Percentiles rank a stretch among this genome's conserved stretches.
Conservation (phyloP, 2,797 vertebrate genomes). For the Apogon talboti region DNA sequence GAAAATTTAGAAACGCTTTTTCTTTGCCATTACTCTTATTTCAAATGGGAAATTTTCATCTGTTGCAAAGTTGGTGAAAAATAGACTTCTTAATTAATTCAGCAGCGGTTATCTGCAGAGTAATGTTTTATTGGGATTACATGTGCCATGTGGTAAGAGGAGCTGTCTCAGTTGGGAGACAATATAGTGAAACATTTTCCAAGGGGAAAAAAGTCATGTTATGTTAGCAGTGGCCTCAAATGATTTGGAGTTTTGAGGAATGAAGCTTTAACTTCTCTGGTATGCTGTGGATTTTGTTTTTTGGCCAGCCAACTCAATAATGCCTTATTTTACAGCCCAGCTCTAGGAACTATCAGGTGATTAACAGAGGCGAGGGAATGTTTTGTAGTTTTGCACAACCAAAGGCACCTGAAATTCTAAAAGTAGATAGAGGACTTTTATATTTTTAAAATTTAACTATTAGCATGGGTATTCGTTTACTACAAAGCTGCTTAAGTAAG, state of each 20-base stretch:
- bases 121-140: slow-evolving; percentile 31
- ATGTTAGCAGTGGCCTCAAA: slow-evolving; percentile 14
- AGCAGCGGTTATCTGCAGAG: slow-evolving; percentile 32
- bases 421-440: not conserved
- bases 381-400: slow-evolving; percentile 21
- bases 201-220: slow-evolving; percentile 4
- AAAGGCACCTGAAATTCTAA: not conserved
- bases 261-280: slow-evolving; percentile 43
- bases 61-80: slow-evolving; percentile 36
- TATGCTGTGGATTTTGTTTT: slow-evolving; percentile 64
- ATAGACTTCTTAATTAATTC: slow-evolving; percentile 45
- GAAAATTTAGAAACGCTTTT: slow-evolving; percentile 18
- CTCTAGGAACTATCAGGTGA: not conserved
- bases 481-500: no score
- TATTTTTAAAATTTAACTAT: no score
- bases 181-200: slow-evolving; percentile 30
- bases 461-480: no score
- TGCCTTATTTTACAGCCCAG: slow-evolving; percentile 66
- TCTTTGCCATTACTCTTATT: slow-evolving; percentile 39
- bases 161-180: slow-evolving; percentile 25
- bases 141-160: slow-evolving; percentile 53
- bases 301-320: slow-evolving; percentile 39
- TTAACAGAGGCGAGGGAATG: not conserved
- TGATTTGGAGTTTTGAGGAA: slow-evolving; percentile 33
- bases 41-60: slow-evolving; percentile 46